phyloP scores from a whole-genome alignment of 2,113 vertebrate genomes.

The Trogon surrucura region DNA sequence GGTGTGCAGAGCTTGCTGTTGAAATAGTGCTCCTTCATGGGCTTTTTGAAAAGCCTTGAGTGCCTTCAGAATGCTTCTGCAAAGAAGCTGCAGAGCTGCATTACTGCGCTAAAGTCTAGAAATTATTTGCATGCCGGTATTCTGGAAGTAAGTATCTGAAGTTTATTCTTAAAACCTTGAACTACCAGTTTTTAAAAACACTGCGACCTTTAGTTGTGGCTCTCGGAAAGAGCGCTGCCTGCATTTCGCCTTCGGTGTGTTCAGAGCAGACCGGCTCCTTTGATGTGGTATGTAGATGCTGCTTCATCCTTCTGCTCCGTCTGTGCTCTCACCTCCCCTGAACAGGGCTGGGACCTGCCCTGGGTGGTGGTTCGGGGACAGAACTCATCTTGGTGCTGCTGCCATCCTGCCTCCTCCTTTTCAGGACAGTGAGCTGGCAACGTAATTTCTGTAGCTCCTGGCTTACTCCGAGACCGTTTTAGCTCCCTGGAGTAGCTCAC shows the following conservation, averaged over 20 bases:
- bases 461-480: background rate
- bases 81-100: background rate
- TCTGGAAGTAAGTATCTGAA: background rate
- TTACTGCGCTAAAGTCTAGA: background rate
- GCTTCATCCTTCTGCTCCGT: background rate
- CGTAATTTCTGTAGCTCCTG: background rate
- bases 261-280: fast-evolving
- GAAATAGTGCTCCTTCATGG: background rate
- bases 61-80: background rate
- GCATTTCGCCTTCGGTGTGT: fast-evolving
- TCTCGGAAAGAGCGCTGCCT: background rate
- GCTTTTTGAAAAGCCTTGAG: background rate
- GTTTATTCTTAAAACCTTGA: background rate
- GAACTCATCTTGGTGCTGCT: background rate
- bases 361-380: fast-evolving
- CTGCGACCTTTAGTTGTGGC: background rate
- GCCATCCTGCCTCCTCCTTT: background rate
- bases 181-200: background rate
- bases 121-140: background rate
- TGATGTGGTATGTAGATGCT: fast-evolving
- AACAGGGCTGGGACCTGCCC: background rate
- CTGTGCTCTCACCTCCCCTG: background rate
- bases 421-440: background rate
- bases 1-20: background rate
- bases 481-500: background rate